phyloP scores from a whole-genome alignment of 2,888 invertebrate species.

The Sepioteuthis lessoniana region DNA sequence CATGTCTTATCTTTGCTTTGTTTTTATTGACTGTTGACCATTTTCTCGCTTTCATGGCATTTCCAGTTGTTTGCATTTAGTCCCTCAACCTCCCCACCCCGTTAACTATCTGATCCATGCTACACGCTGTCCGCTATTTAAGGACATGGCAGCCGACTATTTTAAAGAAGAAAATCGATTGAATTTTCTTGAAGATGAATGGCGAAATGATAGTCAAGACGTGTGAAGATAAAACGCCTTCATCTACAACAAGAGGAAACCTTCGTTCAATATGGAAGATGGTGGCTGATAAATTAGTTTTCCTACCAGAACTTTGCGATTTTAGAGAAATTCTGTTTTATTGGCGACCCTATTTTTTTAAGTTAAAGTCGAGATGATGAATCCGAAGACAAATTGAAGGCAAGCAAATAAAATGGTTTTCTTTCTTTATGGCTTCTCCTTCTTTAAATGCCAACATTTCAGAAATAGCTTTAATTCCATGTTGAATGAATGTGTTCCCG shows the following conservation, averaged over 20 bases:
- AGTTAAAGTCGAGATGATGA: slow-evolving; percentile 6
- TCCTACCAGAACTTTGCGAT: background rate
- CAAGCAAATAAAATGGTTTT: slow-evolving; percentile 25
- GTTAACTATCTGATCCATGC: background rate
- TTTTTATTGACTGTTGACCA: background rate
- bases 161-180: slow-evolving; percentile 24
- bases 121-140: background rate
- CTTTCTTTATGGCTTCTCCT: background rate
- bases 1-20: background rate
- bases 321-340: slow-evolving; percentile 11
- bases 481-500: background rate
- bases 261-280: background rate
- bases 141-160: background rate
- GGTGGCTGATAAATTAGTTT: slow-evolving; percentile 9
- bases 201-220: background rate
- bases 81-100: background rate
- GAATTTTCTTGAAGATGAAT: background rate
- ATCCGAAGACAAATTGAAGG: slow-evolving; percentile 9
- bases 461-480: background rate
- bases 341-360: background rate
- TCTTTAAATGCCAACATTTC: background rate
- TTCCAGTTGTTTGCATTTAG: background rate
- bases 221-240: slow-evolving; percentile 8
- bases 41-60: background rate
- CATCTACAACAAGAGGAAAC: background rate